Evolutionary conservation across 1,140 invertebrate species (phyloP), one percentile per base, ranked within the genome.

Genomic region (Hycleus cichorii): DNA sequence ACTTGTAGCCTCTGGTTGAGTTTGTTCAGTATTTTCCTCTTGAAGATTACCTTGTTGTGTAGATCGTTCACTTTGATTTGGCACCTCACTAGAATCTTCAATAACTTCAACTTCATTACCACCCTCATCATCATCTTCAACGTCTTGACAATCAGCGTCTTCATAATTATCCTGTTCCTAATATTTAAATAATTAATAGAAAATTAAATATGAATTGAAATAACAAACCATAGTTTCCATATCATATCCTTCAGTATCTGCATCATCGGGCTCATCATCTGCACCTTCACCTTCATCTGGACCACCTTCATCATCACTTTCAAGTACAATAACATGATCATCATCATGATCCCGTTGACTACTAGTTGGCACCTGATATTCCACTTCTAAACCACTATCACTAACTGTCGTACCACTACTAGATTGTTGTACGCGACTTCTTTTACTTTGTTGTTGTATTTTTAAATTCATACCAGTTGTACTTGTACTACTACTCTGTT

Each of bases 281-380:
- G 62, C 70, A 46, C 73, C 72, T 64, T 74, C 76, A 27, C 76
- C 76, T 44, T 78, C 81, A 67, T 80, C 81, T 56, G 76, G 77
- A 8, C 72, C 74, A 18, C 74, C 74, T 45, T 74, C 75, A 47
- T 77, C 77, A 38, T 86, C 83, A 40, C 83, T 81, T 52, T 88
- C 86, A 26, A 86, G 83, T 24, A 87, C 85, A 11, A 88, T 84
- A 11, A 90, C 84, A 26, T 89, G 84, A 45, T 81, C 78, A 49
- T 68, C 65, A 60, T 90, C 88, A 64, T 89, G 87, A 70, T 90
- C 88, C 27, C 87, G 80, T 67, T 89, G 88, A 24, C 87, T 89
- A 3, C 88, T 90, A 0, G 89, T 90, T 2, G 89, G 88, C 43
- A 90, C 87, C 76, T 90, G 81, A 66, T 84, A 84, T 65, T 87